A percentile compares a stretch with the other conserved stretches of the same genome.
phyloP scores from a whole-genome alignment of 2,113 vertebrate genomes.

The Nannobrachium achirus region DNA sequence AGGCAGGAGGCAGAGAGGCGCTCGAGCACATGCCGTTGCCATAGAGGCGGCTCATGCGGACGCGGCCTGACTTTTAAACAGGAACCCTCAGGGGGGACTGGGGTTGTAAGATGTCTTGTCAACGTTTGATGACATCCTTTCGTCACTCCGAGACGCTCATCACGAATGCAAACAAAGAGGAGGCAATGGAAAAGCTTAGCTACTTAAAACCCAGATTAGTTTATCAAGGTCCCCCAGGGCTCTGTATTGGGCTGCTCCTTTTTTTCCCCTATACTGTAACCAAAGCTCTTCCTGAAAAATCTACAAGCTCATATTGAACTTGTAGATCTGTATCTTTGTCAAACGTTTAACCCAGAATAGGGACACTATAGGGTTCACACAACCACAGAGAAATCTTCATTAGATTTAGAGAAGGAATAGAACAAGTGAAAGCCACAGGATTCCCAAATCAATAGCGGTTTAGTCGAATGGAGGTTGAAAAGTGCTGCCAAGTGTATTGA shows the following conservation, averaged over 20 bases:
- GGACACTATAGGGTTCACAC: too few relatives aligned
- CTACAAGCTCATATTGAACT: too few relatives aligned
- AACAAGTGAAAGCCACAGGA: background rate
- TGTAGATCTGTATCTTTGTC: too few relatives aligned
- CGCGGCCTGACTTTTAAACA: conserved; percentile 74
- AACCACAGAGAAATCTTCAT: too few relatives aligned
- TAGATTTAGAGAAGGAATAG: background rate
- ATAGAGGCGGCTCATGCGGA: conserved; percentile 71
- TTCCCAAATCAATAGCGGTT: conserved; percentile 8
- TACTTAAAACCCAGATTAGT: background rate
- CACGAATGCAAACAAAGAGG: conserved; percentile 5
- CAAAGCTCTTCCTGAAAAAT: too few relatives aligned
- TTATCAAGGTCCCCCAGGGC: too few relatives aligned
- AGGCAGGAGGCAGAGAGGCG: conserved; percentile 35
- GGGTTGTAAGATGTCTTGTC: conserved; percentile 61
- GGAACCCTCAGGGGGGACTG: conserved; percentile 52
- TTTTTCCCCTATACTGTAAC: too few relatives aligned
- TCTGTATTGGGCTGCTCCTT: too few relatives aligned
- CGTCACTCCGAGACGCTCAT: conserved; percentile 36
- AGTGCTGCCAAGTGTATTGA: conserved; percentile 34
- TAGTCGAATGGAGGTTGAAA: conserved; percentile 29
- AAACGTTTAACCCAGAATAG: too few relatives aligned
- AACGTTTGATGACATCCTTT: conserved; percentile 68
- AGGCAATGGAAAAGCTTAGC: conserved; percentile 12
- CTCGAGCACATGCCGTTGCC: conserved; percentile 70